Conservation (phyloP, 2,888 invertebrate species). For the Venusia cambrica region DNA sequence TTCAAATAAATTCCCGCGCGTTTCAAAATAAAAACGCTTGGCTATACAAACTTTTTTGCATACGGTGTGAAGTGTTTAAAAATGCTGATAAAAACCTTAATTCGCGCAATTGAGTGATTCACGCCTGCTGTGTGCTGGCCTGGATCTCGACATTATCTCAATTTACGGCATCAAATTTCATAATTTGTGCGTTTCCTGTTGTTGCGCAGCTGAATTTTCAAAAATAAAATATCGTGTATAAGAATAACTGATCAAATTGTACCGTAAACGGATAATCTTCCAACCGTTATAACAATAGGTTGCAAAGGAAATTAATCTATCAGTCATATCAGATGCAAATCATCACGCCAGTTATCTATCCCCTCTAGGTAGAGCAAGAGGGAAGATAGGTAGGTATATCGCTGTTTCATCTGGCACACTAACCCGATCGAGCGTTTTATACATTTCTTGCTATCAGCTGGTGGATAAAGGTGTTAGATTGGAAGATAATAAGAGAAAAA, state of each 20-base stretch:
- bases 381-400: no score
- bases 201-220: constrained; percentile 15
- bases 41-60: constrained; percentile 35
- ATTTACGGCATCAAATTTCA: constrained; percentile 52
- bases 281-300: constrained; percentile 53
- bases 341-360: constrained; percentile 65
- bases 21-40: constrained; percentile 31
- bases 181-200: constrained; percentile 52
- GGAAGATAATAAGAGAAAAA: constrained; percentile 49
- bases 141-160: constrained; percentile 57
- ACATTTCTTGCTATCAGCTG: constrained; percentile 44
- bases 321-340: constrained; percentile 72
- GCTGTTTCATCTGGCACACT: constrained; percentile 60
- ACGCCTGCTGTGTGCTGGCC: no score
- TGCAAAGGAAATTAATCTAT: constrained; percentile 63
- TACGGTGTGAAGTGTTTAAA: constrained; percentile 36
- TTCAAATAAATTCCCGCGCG: constrained; percentile 24
- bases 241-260: constrained; percentile 27
- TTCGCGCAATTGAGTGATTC: constrained; percentile 56
- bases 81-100: constrained; percentile 40
- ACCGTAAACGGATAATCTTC: constrained; percentile 37
- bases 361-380: constrained; percentile 59
- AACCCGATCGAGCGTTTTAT: constrained; percentile 67
- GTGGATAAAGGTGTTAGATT: constrained; percentile 33
- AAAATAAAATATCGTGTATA: no score